A percentile compares a stretch with the other conserved stretches of the same genome.
Conservation (phyloP, 2,113 vertebrate species). For the Strix aluco region DNA sequence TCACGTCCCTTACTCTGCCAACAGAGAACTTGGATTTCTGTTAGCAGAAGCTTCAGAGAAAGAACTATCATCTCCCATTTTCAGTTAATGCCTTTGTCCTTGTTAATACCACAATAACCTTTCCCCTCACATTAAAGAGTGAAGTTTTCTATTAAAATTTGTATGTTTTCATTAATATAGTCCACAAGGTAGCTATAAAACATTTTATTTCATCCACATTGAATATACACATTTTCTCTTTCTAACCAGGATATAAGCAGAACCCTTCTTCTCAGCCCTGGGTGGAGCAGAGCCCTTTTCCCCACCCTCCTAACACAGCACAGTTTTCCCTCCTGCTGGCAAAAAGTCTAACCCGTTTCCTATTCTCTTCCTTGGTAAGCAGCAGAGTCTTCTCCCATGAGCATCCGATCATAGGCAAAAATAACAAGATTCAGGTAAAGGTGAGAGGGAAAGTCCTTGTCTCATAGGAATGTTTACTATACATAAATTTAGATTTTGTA, state of each 20-base stretch:
- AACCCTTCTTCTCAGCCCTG: neutral
- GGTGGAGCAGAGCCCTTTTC: neutral
- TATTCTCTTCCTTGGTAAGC: neutral
- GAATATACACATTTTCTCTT: neutral
- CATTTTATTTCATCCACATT: neutral
- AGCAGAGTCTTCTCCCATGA: neutral
- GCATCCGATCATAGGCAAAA: neutral
- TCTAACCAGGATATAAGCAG: neutral
- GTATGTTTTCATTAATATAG: neutral
- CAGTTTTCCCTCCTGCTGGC: neutral
- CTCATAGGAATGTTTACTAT: neutral
- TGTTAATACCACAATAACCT: neutral
- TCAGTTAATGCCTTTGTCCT: neutral
- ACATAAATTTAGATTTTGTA: neutral
- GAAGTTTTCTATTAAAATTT: neutral
- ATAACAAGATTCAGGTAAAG: neutral
- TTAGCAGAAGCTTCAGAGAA: neutral
- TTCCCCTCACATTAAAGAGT: neutral
- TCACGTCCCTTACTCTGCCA: neutral
- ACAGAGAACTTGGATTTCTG: neutral
- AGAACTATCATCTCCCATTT: neutral
- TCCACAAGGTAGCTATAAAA: neutral
- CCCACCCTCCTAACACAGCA: neutral
- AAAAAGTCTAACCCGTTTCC: neutral
- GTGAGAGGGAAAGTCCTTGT: neutral